phyloP scores from a whole-genome alignment of 2,113 vertebrate species.

The Origma solitaria region DNA sequence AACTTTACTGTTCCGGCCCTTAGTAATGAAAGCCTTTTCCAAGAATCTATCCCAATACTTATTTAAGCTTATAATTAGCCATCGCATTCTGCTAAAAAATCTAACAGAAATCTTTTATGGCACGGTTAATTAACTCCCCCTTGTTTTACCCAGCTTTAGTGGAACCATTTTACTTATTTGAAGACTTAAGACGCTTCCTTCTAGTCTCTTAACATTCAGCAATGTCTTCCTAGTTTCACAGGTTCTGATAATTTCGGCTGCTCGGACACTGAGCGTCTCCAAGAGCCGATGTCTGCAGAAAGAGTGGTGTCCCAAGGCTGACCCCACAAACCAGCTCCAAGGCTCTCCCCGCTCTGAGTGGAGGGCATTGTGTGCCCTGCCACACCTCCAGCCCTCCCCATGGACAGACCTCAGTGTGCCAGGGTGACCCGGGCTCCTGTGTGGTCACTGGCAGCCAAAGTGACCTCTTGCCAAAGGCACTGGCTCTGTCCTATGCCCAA shows the following conservation, averaged over 20 bases:
- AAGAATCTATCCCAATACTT: neutral
- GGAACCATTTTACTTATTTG: neutral
- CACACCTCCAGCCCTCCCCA: neutral
- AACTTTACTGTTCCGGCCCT: neutral
- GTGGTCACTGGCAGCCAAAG: neutral
- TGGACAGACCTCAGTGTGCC: neutral
- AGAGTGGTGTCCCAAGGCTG: neutral
- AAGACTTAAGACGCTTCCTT: neutral
- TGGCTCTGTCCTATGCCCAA: neutral
- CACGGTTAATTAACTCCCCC: neutral
- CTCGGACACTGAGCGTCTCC: accelerated
- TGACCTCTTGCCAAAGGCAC: accelerated
- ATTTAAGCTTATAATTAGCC: neutral
- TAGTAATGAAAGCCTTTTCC: neutral
- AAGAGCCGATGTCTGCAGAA: neutral
- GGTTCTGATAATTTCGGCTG: neutral
- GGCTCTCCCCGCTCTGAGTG: neutral
- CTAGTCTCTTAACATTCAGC: neutral
- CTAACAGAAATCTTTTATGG: neutral
- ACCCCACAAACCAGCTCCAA: neutral
- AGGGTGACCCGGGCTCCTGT: neutral
- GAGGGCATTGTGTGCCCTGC: accelerated
- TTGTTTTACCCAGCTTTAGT: neutral
- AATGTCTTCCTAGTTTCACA: neutral
- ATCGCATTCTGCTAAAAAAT: neutral